phyloP scores from a whole-genome alignment of 2,888 invertebrate species.

The Drosophila borealis region DNA sequence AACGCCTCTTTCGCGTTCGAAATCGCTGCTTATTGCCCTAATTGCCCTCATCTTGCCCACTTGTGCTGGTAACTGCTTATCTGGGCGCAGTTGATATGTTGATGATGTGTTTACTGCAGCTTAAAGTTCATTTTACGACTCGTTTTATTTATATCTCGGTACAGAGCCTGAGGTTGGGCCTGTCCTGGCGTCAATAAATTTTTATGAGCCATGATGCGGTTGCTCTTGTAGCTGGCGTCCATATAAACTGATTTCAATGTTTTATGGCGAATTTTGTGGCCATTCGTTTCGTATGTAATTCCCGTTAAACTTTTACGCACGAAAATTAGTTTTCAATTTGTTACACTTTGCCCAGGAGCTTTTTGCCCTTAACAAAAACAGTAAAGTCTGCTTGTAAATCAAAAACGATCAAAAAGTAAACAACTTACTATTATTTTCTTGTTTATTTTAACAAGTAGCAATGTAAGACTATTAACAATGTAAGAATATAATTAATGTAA shows the following conservation, averaged over 20 bases:
- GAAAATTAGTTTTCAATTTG: constrained; percentile 74
- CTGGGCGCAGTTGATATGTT: constrained; percentile 79
- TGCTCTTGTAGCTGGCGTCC: constrained; percentile 64
- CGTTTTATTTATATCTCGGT: constrained; percentile 78
- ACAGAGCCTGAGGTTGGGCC: constrained; percentile 41
- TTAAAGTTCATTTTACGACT: constrained; percentile 83
- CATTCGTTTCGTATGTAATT: constrained; percentile 61
- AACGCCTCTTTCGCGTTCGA: constrained; percentile 78
- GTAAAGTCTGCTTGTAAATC: not conserved
- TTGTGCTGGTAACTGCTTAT: constrained; percentile 77
- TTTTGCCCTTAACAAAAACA: not conserved
- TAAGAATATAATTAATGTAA: too few species aligned
- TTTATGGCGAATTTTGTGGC: constrained; percentile 68
- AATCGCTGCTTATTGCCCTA: constrained; percentile 73
- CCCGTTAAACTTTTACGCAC: constrained; percentile 58
- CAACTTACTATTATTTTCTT: too few species aligned
- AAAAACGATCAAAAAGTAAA: too few species aligned
- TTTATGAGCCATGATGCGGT: constrained; percentile 79
- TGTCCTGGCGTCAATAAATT: constrained; percentile 78
- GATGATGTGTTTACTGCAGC: constrained; percentile 84
- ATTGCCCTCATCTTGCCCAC: constrained; percentile 69
- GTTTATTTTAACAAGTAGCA: too few species aligned
- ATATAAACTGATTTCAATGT: constrained; percentile 76
- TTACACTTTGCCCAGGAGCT: constrained; percentile 9
- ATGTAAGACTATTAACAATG: too few species aligned